Evolutionary conservation across 2,113 vertebrate species (phyloP).

Genomic region (Melanostigma gelatinosum): DNA sequence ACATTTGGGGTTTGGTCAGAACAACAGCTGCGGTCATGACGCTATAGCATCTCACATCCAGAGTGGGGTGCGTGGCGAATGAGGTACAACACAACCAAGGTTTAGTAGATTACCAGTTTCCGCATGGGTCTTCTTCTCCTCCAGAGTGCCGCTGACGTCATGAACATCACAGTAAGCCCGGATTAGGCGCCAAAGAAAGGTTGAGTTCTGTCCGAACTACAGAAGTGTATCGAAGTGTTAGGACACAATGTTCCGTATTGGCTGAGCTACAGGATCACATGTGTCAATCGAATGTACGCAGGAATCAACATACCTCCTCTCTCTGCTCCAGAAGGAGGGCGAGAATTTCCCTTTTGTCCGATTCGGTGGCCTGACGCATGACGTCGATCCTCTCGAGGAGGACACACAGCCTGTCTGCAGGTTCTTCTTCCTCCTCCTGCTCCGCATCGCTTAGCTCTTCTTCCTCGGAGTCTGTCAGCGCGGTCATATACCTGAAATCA

Average conservation of each 20-base stretch:
- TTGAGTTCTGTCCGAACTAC: slow-evolving; percentile 86
- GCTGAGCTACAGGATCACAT: not conserved
- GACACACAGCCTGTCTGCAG: slow-evolving; percentile 74
- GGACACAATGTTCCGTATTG: not conserved
- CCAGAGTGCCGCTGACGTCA: slow-evolving; percentile 83
- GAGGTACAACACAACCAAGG: not conserved
- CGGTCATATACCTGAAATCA: slow-evolving; percentile 91
- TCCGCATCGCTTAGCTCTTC: slow-evolving; percentile 82
- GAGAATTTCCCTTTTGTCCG: slow-evolving; percentile 86
- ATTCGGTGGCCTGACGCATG: slow-evolving; percentile 83
- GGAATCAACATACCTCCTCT: slow-evolving; percentile 82
- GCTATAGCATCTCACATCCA: slow-evolving; percentile 4
- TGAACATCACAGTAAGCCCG: slow-evolving; percentile 91
- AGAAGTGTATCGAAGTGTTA: not conserved
- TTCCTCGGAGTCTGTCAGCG: slow-evolving; percentile 93
- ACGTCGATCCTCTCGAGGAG: slow-evolving; percentile 86
- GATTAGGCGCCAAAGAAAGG: slow-evolving; percentile 91
- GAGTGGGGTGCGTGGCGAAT: not conserved
- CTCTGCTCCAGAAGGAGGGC: slow-evolving; percentile 84
- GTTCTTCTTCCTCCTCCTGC: slow-evolving; percentile 39
- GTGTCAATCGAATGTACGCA: not conserved
- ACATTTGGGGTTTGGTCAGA: slow-evolving; percentile 4
- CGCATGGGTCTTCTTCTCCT: slow-evolving; percentile 90
- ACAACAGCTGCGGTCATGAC: not conserved
- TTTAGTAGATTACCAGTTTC: slow-evolving; percentile 82